Evolutionary conservation across 1,140 invertebrate genomes (phyloP), one percentile per base, ranked within the genome.

Genomic region (Argopecten irradians): DNA sequence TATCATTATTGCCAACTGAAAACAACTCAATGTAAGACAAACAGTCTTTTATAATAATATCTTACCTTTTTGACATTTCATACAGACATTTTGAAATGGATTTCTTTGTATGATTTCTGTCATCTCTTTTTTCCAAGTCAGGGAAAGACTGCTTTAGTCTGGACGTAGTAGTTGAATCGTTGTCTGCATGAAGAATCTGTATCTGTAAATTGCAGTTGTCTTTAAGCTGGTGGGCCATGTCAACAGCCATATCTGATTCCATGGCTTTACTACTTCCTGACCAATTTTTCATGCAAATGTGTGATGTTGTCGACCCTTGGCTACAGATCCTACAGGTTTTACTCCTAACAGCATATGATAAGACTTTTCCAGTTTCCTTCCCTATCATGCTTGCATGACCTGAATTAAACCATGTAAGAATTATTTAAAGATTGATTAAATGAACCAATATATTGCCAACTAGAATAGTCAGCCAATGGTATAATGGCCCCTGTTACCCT

Each of bases 91-190:
- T 83, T 32, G 82, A 83, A 14, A 82, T 82, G 71, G 22, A 14
- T 82, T n/a, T 8, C n/a, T 22, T 87, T n/a, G 83, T 34, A 39
- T 87, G 86, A 83, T 87, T 87, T 28, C 41, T 46, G 35, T 87
- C 86, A 87, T 87, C 86, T 83, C 39, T 87, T 36, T 87, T 87
- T n/a, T 87, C 14, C 19, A 87, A 0, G 41, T 83, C 34, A 41
- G 35, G 55, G 32, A 87, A 87, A 33, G 83, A 71, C 71, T 83
- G 22, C 43, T 83, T 84, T 19, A 87, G 19, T 34, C 22, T 87
- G 33, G 86, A 34, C 16, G 39, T 33, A 22, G 86, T 87, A 33
- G 86, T 41, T 36, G 86, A 35, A 34, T 87, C 86, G 83, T 87
- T 87, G 34, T 87, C 86, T 43, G 82, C 86, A 83, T 87, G 86